Evolutionary conservation across 2,797 vertebrate genomes (phyloP), one percentile per base, ranked within the genome.

Genomic region (Xenentodon cancila): DNA sequence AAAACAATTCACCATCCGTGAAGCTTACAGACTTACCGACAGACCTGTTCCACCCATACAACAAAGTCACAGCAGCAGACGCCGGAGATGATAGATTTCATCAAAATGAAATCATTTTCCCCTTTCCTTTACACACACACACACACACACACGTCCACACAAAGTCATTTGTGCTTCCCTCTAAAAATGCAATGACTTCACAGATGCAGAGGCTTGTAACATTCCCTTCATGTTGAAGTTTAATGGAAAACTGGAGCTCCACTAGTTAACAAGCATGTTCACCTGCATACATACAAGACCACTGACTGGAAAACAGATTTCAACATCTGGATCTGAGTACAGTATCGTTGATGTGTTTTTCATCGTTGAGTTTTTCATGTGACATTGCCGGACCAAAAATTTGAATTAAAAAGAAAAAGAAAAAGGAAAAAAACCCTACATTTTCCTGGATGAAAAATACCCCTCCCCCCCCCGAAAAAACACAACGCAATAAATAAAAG

Each of bases 401-500:
- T 49, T 81, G 21, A 63, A 77, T 65, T 51, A n/a, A 63, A 59
- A 81, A 68, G 77, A 56, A 75, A 67, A 57, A 63, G 45, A 20
- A 50, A 19, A 44, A 51, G 32, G 51, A 54, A 54, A 18, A 19
- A 45, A 21, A 45, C 17, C 45, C 37, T 21, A 8, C 16, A 32
- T 1, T 12, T 37, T 37, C 11, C 34, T 65, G 9, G 8, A 70
- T 64, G 73, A 69, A 79, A 51, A 75, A 69, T 20, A 53, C 7
- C 16, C 37, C 34, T 18, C 60, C 54, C 34, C 6, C 22, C 49
- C 56, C 44, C 40, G 45, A 21, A 75, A 71, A 79, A 84, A 75
- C 76, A 81, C 75, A 71, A 78, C 74, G 89, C 86, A 93, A 93
- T 92, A 92, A 93, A 92, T 92, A 92, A 88, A 34, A 90, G 82